Evolutionary conservation across 2,888 invertebrate species (phyloP).

Genomic region (Melieria omissa): DNA sequence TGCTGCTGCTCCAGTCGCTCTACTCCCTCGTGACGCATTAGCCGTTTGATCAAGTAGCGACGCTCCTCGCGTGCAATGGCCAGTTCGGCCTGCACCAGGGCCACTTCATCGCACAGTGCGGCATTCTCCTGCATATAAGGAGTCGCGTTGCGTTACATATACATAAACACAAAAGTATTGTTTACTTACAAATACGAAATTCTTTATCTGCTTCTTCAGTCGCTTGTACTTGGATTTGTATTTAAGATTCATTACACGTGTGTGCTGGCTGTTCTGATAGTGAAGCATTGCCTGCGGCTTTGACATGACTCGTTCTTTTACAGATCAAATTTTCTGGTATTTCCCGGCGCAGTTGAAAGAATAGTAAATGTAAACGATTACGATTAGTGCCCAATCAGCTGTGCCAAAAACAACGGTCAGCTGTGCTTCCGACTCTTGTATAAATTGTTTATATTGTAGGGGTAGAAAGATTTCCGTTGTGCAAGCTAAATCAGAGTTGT

Average conservation of each 20-base stretch:
- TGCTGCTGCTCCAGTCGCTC: constrained; percentile 34
- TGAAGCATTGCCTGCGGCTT: constrained; percentile 41
- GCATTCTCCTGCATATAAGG: constrained; percentile 76
- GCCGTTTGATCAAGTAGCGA: constrained; percentile 80
- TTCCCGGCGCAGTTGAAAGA: not conserved
- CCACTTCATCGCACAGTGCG: constrained; percentile 88
- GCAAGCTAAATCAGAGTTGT: too few relatives aligned
- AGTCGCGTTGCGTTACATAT: not conserved
- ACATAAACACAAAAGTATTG: too few relatives aligned
- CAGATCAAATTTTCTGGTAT: not conserved
- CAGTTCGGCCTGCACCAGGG: constrained; percentile 84
- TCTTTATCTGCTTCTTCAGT: constrained; percentile 50
- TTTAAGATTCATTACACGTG: constrained; percentile 53
- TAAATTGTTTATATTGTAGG: too few relatives aligned
- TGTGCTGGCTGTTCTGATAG: constrained; percentile 53
- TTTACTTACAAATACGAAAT: constrained; percentile 52
- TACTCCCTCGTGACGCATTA: constrained; percentile 75
- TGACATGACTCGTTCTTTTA: constrained; percentile 28
- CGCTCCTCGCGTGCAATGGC: constrained; percentile 84
- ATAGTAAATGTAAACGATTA: not conserved
- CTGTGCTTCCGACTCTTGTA: too few relatives aligned
- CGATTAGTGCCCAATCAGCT: not conserved
- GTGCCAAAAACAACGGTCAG: not conserved
- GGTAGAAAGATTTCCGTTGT: too few relatives aligned
- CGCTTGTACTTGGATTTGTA: constrained; percentile 54